Percentiles rank a stretch among this genome's conserved stretches.
These are phyloP conservation scores for Boloria euphrosyne DNA, from an alignment of 2,888 invertebrate species.

Conservation along the genomic window DNA sequence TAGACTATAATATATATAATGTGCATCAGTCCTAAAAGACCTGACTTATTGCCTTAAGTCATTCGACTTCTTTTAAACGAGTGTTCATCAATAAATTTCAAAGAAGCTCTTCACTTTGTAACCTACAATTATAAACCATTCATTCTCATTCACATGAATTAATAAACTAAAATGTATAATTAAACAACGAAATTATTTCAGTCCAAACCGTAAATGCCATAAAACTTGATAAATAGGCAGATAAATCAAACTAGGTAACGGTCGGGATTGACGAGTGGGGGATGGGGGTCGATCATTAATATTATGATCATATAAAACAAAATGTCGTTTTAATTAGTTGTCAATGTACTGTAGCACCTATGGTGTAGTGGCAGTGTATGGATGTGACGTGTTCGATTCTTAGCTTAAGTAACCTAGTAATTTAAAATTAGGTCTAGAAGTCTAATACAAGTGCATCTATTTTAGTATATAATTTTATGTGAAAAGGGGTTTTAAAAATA, in stretches of 20 bases:
- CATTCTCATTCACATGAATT: conserved; percentile 13
- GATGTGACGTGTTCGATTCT: neutral
- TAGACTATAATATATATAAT: no score
- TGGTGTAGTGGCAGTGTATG: conserved; percentile 1
- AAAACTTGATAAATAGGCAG: conserved; percentile 31
- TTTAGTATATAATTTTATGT: no score
- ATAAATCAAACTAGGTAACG: conserved; percentile 32
- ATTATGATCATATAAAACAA: conserved; percentile 1
- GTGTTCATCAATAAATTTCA: no score
- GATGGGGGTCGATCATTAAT: conserved; percentile 11
- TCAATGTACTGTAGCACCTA: neutral
- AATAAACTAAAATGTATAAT: conserved; percentile 33
- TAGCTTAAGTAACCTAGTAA: neutral
- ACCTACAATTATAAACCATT: conserved; percentile 6
- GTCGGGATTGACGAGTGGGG: conserved; percentile 15
- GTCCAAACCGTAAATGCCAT: conserved; percentile 23
- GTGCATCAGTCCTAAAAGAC: no score
- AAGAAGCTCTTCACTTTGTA: no score
- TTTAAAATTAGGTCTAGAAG: no score
- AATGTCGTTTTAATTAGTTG: conserved; percentile 15
- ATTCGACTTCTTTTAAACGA: no score
- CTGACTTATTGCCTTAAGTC: no score
- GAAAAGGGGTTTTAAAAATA: no score
- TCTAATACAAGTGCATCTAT: no score
- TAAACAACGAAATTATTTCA: conserved; percentile 30